Evolutionary conservation across 2,888 invertebrate species (phyloP).

Genomic region (Noctua janthe): DNA sequence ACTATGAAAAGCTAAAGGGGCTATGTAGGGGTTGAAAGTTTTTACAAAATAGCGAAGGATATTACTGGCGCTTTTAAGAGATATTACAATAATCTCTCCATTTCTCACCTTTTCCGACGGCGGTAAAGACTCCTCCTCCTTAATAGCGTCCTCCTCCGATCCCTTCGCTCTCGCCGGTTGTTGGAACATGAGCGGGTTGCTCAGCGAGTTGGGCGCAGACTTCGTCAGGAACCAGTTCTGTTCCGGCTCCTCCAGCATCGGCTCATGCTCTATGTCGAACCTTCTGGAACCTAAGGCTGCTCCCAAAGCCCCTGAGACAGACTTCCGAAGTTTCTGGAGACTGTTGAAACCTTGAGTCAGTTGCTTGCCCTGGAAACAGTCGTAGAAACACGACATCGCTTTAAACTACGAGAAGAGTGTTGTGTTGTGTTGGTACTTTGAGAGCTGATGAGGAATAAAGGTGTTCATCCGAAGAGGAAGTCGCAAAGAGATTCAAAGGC

Average conservation of each 20-base stretch:
- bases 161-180: constrained; percentile 78
- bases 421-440: constrained; percentile 52
- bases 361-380: constrained; percentile 89
- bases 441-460: constrained; percentile 87
- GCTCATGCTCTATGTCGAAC: constrained; percentile 88
- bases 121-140: constrained; percentile 81
- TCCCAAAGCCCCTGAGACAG: constrained; percentile 92
- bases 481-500: constrained; percentile 8
- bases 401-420: constrained; percentile 85
- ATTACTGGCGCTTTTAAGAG: background rate
- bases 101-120: constrained; percentile 83
- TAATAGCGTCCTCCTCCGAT: constrained; percentile 81
- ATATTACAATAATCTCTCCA: background rate
- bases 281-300: constrained; percentile 88
- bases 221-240: constrained; percentile 95
- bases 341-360: constrained; percentile 91
- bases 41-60: background rate
- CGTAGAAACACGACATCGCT: constrained; percentile 89
- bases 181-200: constrained; percentile 89
- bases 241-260: constrained; percentile 87
- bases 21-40: background rate
- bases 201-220: constrained; percentile 94
- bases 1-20: background rate
- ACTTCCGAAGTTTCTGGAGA: constrained; percentile 93
- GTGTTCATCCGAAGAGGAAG: constrained; percentile 62